Evolutionary conservation across 92 coral and sea anemone genomes (phyloP), one percentile per base, ranked within the genome.

Genomic region (Diadumene lineata): DNA sequence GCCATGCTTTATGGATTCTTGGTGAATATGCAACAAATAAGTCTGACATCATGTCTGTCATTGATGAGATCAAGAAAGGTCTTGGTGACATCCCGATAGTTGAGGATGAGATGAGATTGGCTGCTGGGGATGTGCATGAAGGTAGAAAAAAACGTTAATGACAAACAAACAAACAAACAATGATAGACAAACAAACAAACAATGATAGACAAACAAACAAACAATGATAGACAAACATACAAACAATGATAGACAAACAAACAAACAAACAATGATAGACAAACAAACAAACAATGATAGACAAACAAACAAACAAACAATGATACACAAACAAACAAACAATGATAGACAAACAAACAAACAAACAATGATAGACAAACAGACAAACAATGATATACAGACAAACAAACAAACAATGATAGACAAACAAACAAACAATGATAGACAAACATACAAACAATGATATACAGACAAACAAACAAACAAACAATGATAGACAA

Each of bases 1-100:
- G 98, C 24, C 98, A 94, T 69, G 97, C 98, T 31, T 77, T 94
- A 84, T 94, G 98, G 98, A 94, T 94, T 66, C 79, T 94, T 76
- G 98, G 98, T 11, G 98, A 94, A 70, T 94, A 94, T 75, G 96
- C 97, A 23, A 88, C 86, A 76, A 83, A 75, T 53, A 93, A 92
- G 82, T 84, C 81, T 29, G 98, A 94, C 70, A 87, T 94, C 58
- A 61, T 89, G 81, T 84, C 70, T 70, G 98, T 94, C 13, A 92
- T 87, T 76, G 92, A 92, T 22, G 98, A 92, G 79, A 89, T 94
- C 81, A 90, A 91, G 85, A 84, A 85, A 68, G 93, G 96, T 17
- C 72, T 94, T 10, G 98, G 98, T 26, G 98, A 94, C 61, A 87
- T 94, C 43, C 98, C 98, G 1, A 92, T 94, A 31, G 98, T 94